Evolutionary conservation across 2,113 vertebrate species (phyloP).

Genomic region (Myrmophylax atrothorax): DNA sequence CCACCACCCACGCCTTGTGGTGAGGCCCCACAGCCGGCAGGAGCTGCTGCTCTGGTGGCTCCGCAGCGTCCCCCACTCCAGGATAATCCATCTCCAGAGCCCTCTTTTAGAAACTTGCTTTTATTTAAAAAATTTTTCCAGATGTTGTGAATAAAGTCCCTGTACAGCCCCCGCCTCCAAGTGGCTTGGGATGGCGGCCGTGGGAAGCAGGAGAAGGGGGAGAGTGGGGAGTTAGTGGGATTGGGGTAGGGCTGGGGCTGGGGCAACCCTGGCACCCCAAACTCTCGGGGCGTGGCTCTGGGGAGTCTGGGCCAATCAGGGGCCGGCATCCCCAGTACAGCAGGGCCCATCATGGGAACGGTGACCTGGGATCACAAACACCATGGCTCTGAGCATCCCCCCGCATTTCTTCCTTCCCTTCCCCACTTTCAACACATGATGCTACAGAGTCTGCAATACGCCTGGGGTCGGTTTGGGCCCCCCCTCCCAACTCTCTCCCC

Average conservation of each 20-base stretch:
- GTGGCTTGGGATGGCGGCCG: rapidly evolving
- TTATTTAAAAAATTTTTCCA: not conserved
- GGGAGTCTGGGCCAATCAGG: not conserved
- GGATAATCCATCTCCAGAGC: rapidly evolving
- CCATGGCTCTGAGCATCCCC: not conserved
- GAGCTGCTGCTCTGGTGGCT: not conserved
- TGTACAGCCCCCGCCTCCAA: not conserved
- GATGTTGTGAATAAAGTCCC: not conserved
- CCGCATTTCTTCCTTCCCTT: too few relatives aligned
- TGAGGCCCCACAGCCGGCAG: rapidly evolving
- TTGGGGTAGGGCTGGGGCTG: not conserved
- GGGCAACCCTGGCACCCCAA: not conserved
- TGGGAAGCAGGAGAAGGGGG: too few relatives aligned
- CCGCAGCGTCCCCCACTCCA: not conserved
- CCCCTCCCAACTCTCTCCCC: not conserved
- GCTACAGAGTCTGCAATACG: not conserved
- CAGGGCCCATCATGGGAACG: too few relatives aligned
- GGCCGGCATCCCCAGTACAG: not conserved
- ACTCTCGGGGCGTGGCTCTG: rapidly evolving
- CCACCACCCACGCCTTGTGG: slow-evolving; percentile 32
- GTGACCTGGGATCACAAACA: not conserved
- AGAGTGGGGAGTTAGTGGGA: not conserved
- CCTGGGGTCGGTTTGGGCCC: not conserved
- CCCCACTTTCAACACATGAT: not conserved
- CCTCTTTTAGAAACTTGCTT: not conserved